Percentiles rank a stretch among this genome's conserved stretches.
Evolutionary conservation across 35 echinoderm and acorn worm genomes (phyloP).

Genomic region (Eucidaris tribuloides): DNA sequence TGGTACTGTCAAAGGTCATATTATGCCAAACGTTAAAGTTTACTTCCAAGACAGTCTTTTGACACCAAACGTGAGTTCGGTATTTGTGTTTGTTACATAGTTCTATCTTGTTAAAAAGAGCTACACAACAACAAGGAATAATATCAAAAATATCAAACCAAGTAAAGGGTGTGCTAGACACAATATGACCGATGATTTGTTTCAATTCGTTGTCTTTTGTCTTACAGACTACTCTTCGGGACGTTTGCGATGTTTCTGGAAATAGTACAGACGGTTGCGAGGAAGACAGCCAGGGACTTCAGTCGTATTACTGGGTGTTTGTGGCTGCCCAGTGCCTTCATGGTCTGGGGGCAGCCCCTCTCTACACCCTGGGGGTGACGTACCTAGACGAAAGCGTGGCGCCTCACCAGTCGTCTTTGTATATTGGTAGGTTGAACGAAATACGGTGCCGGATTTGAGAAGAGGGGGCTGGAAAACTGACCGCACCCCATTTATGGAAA

Average conservation of each 20-base stretch:
- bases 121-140: too few relatives aligned
- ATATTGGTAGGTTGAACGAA: conserved; percentile 74
- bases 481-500: too few relatives aligned
- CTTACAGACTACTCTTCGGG: conserved; percentile 44
- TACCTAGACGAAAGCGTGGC: conserved; percentile 95
- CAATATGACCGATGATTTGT: too few relatives aligned
- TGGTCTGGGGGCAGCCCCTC: conserved; percentile 84
- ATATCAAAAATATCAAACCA: too few relatives aligned
- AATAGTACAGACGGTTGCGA: conserved; percentile 27
- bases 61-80: too few relatives aligned
- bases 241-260: conserved; percentile 51
- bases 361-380: conserved; percentile 78
- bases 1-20: too few relatives aligned
- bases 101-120: too few relatives aligned
- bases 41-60: too few relatives aligned
- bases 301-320: conserved; percentile 79
- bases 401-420: conserved; percentile 70
- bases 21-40: too few relatives aligned
- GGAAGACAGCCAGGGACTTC: not conserved
- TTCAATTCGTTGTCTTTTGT: not conserved
- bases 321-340: conserved; percentile 91
- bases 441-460: too few relatives aligned
- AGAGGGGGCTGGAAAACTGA: not conserved
- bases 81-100: too few relatives aligned
- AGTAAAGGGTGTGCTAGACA: too few relatives aligned